A percentile compares a stretch with the other conserved stretches of the same genome.
phyloP scores from a whole-genome alignment of 1,140 invertebrate genomes.

The Penaeus japonicus region DNA sequence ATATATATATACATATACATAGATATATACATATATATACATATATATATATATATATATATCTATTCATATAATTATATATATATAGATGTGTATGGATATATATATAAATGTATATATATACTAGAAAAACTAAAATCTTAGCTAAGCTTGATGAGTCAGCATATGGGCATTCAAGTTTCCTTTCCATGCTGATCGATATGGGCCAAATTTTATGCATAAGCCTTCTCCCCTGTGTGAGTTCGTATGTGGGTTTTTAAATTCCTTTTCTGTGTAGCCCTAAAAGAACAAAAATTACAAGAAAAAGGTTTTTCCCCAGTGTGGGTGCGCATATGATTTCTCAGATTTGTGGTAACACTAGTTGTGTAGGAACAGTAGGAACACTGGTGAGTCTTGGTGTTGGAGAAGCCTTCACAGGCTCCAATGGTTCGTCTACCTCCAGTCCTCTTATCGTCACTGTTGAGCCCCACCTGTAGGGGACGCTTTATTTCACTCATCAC shows the following conservation, averaged over 20 bases:
- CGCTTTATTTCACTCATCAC: background rate
- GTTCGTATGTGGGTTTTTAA: slow-evolving; percentile 42
- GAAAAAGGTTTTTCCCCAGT: slow-evolving; percentile 45
- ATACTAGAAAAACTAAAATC: too few relatives aligned
- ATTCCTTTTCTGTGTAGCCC: slow-evolving; percentile 45
- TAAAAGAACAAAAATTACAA: slow-evolving; percentile 35
- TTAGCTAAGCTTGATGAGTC: slow-evolving; percentile 11
- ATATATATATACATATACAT: too few relatives aligned
- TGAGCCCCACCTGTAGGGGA: slow-evolving; percentile 45
- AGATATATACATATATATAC: too few relatives aligned
- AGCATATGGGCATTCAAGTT: slow-evolving; percentile 41
- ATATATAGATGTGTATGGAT: too few relatives aligned
- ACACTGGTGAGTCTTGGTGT: slow-evolving; percentile 46
- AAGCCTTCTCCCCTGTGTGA: slow-evolving; percentile 42
- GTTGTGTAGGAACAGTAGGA: slow-evolving; percentile 50
- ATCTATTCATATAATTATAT: too few relatives aligned
- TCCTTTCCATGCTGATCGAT: slow-evolving; percentile 35
- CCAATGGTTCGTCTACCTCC: slow-evolving; percentile 19
- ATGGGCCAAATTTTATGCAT: slow-evolving; percentile 32
- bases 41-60: too few relatives aligned
- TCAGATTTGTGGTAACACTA: slow-evolving; percentile 47
- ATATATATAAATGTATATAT: too few relatives aligned
- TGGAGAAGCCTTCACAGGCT: slow-evolving; percentile 23
- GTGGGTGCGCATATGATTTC: slow-evolving; percentile 48
- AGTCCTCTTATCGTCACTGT: slow-evolving; percentile 33